Base-by-base conservation (phyloP, 2,113 vertebrate species). In the Vidua chalybeata region DNA sequence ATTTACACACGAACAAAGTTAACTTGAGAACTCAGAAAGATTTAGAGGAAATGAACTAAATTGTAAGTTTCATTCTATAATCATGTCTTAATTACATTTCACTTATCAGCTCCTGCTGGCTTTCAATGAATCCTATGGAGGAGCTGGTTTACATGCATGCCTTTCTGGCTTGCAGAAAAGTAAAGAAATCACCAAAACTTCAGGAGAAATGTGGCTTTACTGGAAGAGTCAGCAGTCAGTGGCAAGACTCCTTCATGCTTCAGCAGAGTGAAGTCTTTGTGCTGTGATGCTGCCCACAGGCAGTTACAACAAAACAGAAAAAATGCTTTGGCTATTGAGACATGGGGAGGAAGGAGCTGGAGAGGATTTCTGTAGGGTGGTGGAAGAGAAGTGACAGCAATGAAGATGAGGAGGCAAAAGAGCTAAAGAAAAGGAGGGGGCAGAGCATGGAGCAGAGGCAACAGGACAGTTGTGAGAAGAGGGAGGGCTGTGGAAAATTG, bases 31-130 rank as follows among this genome's bases (percentile, higher is more conserved):
- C 17, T 91, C 35, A 82, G 51, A 81, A 73, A 84, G 28, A 39
- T 89, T 88, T 49, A 84, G 73, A 74, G 39, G 33, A 91, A 94
- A 74, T 28, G 17, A n/a, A 71, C 39, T 74, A 77, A 87, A 89
- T 24, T 71, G 21, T 62, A 61, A 54, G 18, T 76, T 94, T 84
- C 30, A 55, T 72, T 89, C 83, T 55, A 14, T 49, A 94, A 75
- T 92, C 82, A 56, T 13, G 31, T 87, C 22, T 77, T 90, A 78
- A 88, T 92, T 59, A 45, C 2, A 2, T 77, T 93, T 96, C 63
- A 86, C 19, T 95, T 81, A 75, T 77, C 59, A 73, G 45, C 68
- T 92, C 13, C 63, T 72, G 14, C 58, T 84, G 69, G n/a, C 37
- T 61, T 92, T 78, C 64, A 49, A 82, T 78, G 49, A 46, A 49